Evolutionary conservation across 2,888 invertebrate genomes (phyloP).

Genomic region (Platerodrilus igneus): DNA sequence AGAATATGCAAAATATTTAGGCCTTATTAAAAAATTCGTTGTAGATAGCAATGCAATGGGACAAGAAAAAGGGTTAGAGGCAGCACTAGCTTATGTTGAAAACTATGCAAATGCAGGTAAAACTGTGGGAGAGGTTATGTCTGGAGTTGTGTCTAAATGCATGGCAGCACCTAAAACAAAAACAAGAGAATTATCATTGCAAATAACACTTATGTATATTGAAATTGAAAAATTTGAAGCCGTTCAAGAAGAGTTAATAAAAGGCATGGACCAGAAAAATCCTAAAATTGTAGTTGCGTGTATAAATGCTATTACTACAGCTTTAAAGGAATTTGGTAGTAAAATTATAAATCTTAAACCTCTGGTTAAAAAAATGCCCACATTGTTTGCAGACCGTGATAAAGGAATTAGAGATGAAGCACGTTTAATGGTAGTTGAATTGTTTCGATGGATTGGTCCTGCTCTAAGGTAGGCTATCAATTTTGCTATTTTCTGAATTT

Average conservation of each 20-base stretch:
- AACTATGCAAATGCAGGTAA: conserved; percentile 85
- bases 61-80: conserved; percentile 93
- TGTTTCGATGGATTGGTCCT: conserved; percentile 67
- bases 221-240: conserved; percentile 93
- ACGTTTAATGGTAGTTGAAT: conserved; percentile 85
- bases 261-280: conserved; percentile 93
- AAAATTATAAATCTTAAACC: conserved; percentile 87
- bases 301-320: conserved; percentile 66
- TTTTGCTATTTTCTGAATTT: background rate
- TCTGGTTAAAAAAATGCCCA: conserved; percentile 80
- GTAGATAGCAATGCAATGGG: conserved; percentile 91
- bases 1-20: conserved; percentile 88
- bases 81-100: conserved; percentile 84
- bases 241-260: conserved; percentile 84
- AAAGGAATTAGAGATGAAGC: conserved; percentile 89
- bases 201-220: conserved; percentile 87
- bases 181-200: conserved; percentile 86
- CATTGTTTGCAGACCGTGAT: conserved; percentile 85
- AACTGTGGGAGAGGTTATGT: conserved; percentile 77
- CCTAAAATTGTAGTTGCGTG: conserved; percentile 92
- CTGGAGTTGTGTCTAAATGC: conserved; percentile 82
- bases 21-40: conserved; percentile 91
- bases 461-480: conserved; percentile 35
- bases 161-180: conserved; percentile 86
- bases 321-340: conserved; percentile 84